Conservation (phyloP, 64 coral and sea anemone species). For the Actinia tenebrosa region DNA sequence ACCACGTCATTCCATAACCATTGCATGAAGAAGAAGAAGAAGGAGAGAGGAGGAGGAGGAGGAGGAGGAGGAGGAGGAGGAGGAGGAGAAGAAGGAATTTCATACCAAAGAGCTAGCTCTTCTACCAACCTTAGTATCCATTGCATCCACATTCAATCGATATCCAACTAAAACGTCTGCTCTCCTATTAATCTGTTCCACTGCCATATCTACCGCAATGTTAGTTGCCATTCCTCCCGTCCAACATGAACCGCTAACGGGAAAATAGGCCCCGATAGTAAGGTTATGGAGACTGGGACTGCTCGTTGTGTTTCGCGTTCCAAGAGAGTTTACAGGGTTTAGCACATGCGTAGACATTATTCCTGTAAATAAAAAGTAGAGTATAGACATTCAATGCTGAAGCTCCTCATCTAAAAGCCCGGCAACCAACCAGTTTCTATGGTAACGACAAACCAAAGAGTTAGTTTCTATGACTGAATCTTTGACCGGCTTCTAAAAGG, state of each 20-base stretch:
- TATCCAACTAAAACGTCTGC: constrained; percentile 49
- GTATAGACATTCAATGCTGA: background rate
- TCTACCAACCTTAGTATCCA: constrained; percentile 60
- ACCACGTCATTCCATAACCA: background rate
- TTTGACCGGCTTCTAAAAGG: no score
- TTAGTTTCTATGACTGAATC: no score
- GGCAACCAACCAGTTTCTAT: background rate
- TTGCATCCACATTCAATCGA: constrained; percentile 34
- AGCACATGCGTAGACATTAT: background rate
- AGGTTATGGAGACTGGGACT: constrained; percentile 19
- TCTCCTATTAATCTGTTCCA: constrained; percentile 57
- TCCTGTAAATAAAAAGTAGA: background rate
- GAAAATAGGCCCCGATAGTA: constrained; percentile 61
- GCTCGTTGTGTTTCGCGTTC: background rate
- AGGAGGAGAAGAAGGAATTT: no score
- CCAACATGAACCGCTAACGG: constrained; percentile 58
- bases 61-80: background rate
- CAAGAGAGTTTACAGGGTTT: background rate
- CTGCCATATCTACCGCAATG: constrained; percentile 37
- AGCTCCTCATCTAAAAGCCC: background rate
- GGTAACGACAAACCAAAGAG: background rate
- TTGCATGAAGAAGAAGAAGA: background rate
- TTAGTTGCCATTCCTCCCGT: constrained; percentile 35
- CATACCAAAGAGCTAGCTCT: no score
- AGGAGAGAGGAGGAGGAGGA: no score